Conservation (phyloP, 1,140 invertebrate genomes). For the Psilanteris sp. region DNA sequence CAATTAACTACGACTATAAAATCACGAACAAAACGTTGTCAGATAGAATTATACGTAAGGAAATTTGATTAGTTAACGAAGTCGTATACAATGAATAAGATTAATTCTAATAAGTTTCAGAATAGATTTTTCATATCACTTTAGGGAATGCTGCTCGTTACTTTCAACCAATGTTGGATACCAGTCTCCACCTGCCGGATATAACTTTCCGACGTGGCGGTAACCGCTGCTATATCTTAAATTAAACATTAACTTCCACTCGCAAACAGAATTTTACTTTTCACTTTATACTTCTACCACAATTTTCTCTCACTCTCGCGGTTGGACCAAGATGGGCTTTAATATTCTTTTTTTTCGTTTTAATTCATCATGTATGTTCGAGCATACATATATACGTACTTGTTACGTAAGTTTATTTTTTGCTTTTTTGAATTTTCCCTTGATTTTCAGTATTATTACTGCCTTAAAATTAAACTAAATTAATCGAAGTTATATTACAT, state of each 20-base stretch:
- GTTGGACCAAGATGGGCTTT: constrained; percentile 8
- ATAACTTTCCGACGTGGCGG: constrained; percentile 62
- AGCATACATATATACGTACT: neutral
- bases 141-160: constrained; percentile 49
- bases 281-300: constrained; percentile 63
- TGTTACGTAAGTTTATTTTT: neutral
- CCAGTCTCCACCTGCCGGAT: constrained; percentile 50
- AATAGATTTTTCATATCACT: constrained; percentile 63
- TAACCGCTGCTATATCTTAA: constrained; percentile 69
- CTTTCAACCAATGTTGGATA: constrained; percentile 57
- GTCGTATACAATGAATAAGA: no score
- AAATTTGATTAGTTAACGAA: no score
- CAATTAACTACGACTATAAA: no score
- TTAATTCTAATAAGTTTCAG: constrained; percentile 38
- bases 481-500: no score
- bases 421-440: constrained; percentile 4
- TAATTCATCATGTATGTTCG: constrained; percentile 43
- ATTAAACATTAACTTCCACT: constrained; percentile 75
- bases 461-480: constrained; percentile 15
- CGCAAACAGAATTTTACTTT: constrained; percentile 69
- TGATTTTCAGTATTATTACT: constrained; percentile 12
- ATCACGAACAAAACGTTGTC: no score
- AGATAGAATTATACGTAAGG: no score
- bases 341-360: constrained; percentile 33
- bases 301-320: constrained; percentile 58